A percentile compares a stretch with the other conserved stretches of the same genome.
These are phyloP conservation scores for Halcyon smyrnensis DNA, from an alignment of 2,797 vertebrate genomes.

Conservation along the genomic window DNA sequence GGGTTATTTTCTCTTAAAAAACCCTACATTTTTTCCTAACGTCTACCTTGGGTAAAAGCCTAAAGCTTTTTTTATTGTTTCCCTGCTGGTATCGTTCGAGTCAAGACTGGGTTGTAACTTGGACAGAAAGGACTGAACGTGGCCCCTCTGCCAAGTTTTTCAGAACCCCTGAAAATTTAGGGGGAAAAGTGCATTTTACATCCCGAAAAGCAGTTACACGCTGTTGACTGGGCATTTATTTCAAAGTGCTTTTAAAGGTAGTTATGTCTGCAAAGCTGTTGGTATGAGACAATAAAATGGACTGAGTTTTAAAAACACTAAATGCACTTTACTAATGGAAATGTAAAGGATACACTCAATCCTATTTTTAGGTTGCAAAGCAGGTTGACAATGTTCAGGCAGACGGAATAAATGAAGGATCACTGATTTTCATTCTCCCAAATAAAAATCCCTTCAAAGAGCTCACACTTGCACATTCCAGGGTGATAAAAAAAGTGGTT, in stretches of 20 bases:
- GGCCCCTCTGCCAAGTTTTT: background rate
- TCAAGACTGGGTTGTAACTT: background rate
- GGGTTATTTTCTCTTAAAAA: background rate
- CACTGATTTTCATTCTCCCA: background rate
- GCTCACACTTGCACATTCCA: background rate
- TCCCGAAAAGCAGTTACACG: background rate
- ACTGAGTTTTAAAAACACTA: background rate
- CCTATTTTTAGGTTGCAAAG: too few relatives aligned
- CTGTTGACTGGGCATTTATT: background rate
- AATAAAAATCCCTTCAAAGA: background rate
- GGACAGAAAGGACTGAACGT: background rate
- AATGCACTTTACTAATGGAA: background rate
- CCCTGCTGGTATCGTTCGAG: background rate
- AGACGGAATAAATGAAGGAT: too few relatives aligned
- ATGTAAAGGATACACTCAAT: background rate
- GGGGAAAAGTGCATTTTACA: background rate
- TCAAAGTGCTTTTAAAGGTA: background rate
- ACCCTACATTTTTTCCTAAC: background rate
- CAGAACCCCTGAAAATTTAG: background rate
- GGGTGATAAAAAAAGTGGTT: background rate
- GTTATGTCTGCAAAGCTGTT: background rate
- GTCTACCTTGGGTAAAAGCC: background rate
- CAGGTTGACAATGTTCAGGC: too few relatives aligned
- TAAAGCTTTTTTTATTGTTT: too few relatives aligned
- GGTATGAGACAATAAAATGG: background rate